Base-by-base conservation (phyloP, 2,888 invertebrate species). In the Bugula neritina region DNA sequence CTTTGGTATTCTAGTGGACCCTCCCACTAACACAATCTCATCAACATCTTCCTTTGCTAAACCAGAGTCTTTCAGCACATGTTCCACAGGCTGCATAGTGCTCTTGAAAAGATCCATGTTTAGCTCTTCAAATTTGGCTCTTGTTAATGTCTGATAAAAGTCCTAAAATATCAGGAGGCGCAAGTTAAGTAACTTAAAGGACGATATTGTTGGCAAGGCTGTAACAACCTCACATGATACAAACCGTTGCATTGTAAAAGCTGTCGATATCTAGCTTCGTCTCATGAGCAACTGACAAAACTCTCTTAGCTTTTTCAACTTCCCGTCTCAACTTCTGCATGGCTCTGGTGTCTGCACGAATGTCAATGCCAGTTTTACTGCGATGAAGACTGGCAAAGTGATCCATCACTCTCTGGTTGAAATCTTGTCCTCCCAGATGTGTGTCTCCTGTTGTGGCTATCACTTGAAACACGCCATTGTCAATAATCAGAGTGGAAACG, bases 1-100 rank as follows among this genome's bases (percentile, higher is more conserved):
- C 85, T 98, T 99, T 72, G 99, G 99, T 80, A 99, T 99, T 88
- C 99, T 91, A n/a, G 99, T 99, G 10, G 97, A 97, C 76, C 99
- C 99, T 81, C 99, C 99, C 71, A 99, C 99, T 71, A 99, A 88
- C 1, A 99, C 98, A 80, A 99, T 97, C 86, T 99, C 99, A 84
- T 98, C 93, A 54, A 99, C 92, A 80, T 99, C 97, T 80, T 93
- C 93, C 85, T 96, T 97, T 87, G 93, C 93, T 91, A 99, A 92
- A 84, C 97, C 97, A n/a, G 96, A 94, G 86, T 99, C 99, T 84
- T 97, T 95, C 81, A 99, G 86, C 17, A 98, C 94, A 85, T 94
- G 94, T 84, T 94, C 92, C 5, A 97, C 95, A 1, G 95, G 95
- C 85, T 94, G 93, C 87, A 96, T 88, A 31, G 96, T 96, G 5